These are phyloP conservation scores for Microctenopoma stevenorrisi DNA, from an alignment of 2,797 vertebrate species.

Conservation along the genomic window DNA sequence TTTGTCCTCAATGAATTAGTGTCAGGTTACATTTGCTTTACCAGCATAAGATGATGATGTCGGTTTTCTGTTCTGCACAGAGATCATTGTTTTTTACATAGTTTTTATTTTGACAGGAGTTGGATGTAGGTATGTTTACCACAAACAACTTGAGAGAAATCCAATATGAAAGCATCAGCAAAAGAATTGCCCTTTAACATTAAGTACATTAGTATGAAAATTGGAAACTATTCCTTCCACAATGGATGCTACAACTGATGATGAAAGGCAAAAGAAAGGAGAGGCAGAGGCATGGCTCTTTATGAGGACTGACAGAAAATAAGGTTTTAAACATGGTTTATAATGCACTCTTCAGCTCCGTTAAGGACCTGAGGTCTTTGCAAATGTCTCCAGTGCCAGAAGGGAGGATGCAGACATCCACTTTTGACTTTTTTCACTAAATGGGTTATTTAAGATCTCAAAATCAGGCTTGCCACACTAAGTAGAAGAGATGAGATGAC, in stretches of 20 bases:
- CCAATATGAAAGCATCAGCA: background rate
- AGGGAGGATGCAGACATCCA: constrained; percentile 16
- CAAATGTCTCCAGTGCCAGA: constrained; percentile 30
- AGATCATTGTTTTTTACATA: background rate
- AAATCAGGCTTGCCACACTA: constrained; percentile 28
- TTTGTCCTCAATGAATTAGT: constrained; percentile 34
- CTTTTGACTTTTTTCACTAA: constrained; percentile 38
- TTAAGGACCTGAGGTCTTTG: constrained; percentile 56
- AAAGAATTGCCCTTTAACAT: constrained; percentile 29
- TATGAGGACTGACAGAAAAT: constrained; percentile 31
- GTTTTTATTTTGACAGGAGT: constrained; percentile 10
- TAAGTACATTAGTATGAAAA: constrained; percentile 28
- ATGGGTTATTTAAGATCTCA: constrained; percentile 30
- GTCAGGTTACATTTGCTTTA: constrained; percentile 32
- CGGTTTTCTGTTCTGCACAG: background rate
- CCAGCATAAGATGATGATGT: constrained; percentile 1
- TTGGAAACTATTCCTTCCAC: constrained; percentile 7
- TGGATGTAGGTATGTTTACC: constrained; percentile 8
- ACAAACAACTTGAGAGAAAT: constrained; percentile 5
- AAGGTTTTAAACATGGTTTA: constrained; percentile 40
- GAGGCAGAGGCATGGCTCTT: constrained; percentile 13
- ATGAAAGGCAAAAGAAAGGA: constrained; percentile 52
- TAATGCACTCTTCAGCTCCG: constrained; percentile 35
- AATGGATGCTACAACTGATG: constrained; percentile 16
- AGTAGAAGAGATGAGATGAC: constrained; percentile 32